These are phyloP conservation scores for Orestias chungarensis DNA, from an alignment of 2,797 vertebrate genomes.

Conservation along the genomic window DNA sequence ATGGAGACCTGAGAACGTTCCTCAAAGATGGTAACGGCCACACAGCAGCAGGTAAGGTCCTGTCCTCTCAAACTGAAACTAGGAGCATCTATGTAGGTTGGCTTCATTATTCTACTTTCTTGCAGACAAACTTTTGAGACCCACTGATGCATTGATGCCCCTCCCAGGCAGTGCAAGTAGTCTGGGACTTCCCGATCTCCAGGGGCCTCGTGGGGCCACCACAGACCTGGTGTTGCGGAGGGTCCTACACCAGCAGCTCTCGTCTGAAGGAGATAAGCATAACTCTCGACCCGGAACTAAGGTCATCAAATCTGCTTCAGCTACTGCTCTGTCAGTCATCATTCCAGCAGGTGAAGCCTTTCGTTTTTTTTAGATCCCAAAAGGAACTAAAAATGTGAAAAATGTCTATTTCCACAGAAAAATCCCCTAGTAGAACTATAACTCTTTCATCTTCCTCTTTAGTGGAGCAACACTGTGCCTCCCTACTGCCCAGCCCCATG, in stretches of 20 bases:
- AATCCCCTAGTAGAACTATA: neutral
- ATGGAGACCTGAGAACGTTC: slow-evolving; percentile 59
- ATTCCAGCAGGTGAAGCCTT: slow-evolving; percentile 85
- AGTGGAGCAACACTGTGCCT: slow-evolving; percentile 89
- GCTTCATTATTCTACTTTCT: slow-evolving; percentile 7
- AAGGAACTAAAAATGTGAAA: fast-evolving
- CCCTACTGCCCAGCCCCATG: slow-evolving; percentile 91
- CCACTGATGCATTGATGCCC: slow-evolving; percentile 58
- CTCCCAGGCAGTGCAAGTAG: slow-evolving; percentile 40
- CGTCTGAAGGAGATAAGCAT: slow-evolving; percentile 82
- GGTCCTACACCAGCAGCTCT: slow-evolving; percentile 86
- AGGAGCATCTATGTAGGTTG: neutral
- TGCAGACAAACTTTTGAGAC: slow-evolving; percentile 74
- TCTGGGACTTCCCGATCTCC: slow-evolving; percentile 61
- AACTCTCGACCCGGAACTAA: slow-evolving; percentile 82
- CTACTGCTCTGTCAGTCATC: slow-evolving; percentile 90
- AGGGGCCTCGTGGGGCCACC: slow-evolving; percentile 77
- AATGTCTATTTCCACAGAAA: neutral
- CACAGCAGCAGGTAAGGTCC: slow-evolving; percentile 64
- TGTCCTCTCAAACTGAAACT: neutral
- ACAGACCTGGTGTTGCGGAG: slow-evolving; percentile 89
- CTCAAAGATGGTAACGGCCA: slow-evolving; percentile 62
- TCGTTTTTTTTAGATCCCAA: neutral
- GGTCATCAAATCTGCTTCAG: slow-evolving; percentile 92
- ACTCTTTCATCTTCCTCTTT: slow-evolving; percentile 12